Evolutionary conservation across 2,797 vertebrate genomes (phyloP), one percentile per base, ranked within the genome.

Genomic region (Tangara arthus): DNA sequence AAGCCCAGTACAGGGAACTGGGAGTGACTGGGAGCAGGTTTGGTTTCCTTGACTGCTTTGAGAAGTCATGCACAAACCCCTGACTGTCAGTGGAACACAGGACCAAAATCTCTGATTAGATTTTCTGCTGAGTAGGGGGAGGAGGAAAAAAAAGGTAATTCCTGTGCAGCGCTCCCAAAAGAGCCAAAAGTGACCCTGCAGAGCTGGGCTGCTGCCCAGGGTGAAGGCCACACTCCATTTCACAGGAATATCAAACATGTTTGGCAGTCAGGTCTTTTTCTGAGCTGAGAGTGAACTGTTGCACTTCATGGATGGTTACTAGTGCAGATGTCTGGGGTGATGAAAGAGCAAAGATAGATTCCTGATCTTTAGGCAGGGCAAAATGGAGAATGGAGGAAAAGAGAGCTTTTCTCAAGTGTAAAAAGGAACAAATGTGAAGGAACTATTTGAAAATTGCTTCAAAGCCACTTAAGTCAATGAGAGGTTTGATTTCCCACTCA

Each of bases 361-460:
- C 23, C 50, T 3, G 8, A 34, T 92, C 72, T 90, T 70, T 35
- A 78, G 72, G 61, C 47, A 47, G 61, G 32, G 76, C 44, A 66
- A 55, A 82, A 71, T 9, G 28, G 89, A 77, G 72, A 73, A 6
- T 17, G 35, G 28, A 42, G 7, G 4, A 1, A 35, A 88, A 85
- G 16, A 46, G 11, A 56, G 52, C 5, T 81, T 81, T 75, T 55
- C 76, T 92, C 39, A 10, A 71, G 70, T 12, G 34, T n/a, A 70
- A 65, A 37, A 71, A 83, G 69, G 59, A 94, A 34, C 18, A 16
- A 53, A 7, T 6, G 63, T 56, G 80, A 66, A 92, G 59, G 23
- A 87, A 93, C 65, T 59, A 5, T 88, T 77, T 71, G 77, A 55
- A 94, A 88, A 79, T n/a, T 66, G 77, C 80, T 95, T 93, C 32